These are phyloP conservation scores for Boulengeromyrus knoepffleri DNA, from an alignment of 2,113 vertebrate genomes.

Conservation along the genomic window DNA sequence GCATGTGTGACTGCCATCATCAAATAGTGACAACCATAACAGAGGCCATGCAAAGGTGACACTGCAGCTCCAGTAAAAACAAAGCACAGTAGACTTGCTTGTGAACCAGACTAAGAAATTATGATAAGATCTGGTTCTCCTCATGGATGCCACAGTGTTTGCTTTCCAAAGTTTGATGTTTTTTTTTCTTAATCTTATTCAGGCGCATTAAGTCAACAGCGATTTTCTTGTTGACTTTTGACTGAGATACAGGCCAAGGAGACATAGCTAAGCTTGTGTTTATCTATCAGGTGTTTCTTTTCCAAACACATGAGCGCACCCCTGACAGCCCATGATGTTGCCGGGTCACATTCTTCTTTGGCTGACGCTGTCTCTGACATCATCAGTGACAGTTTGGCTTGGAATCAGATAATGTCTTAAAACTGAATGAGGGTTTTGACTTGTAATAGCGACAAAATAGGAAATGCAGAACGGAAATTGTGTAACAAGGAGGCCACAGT, in stretches of 20 bases:
- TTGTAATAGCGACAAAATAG: not conserved
- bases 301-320: not conserved
- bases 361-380: not conserved
- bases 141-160: not conserved
- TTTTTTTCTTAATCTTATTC: not conserved
- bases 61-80: not conserved
- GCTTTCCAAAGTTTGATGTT: not conserved
- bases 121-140: not conserved
- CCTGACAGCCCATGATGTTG: not conserved
- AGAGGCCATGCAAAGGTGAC: not conserved
- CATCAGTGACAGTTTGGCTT: not conserved
- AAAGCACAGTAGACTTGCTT: not conserved
- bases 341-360: not conserved
- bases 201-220: not conserved
- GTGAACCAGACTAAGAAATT: not conserved
- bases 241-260: not conserved
- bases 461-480: not conserved
- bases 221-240: not conserved
- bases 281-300: not conserved
- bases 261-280: not conserved
- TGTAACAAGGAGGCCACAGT: not conserved
- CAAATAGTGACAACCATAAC: not conserved
- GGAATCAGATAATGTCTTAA: not conserved
- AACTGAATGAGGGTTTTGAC: not conserved
- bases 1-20: not conserved